Percentiles rank a stretch among this genome's conserved stretches.
phyloP scores from a whole-genome alignment of 2,797 vertebrate genomes.

The Phoxinus dragarum region DNA sequence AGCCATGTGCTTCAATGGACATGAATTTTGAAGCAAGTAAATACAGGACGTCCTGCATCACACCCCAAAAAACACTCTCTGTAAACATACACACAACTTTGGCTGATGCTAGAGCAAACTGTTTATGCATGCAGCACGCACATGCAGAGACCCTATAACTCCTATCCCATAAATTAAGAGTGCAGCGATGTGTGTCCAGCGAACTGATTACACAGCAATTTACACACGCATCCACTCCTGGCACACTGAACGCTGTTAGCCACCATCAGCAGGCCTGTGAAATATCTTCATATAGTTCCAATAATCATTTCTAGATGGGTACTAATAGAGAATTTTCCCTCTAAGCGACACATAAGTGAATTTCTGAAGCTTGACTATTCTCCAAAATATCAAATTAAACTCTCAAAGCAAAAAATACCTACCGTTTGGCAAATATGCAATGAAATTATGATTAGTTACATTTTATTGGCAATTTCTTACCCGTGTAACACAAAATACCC shows the following conservation, averaged over 20 bases:
- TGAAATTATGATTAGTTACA: background rate
- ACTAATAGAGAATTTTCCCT: background rate
- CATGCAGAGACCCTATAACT: conserved; percentile 34
- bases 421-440: background rate
- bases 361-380: background rate
- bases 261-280: background rate
- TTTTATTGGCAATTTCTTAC: background rate
- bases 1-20: conserved; percentile 16
- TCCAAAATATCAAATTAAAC: background rate
- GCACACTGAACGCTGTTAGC: background rate
- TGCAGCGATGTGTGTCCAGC: conserved; percentile 9
- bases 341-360: background rate
- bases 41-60: background rate
- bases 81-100: conserved; percentile 17
- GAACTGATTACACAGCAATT: conserved; percentile 39
- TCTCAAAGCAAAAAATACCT: background rate
- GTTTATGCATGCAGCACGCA: conserved; percentile 17
- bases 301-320: conserved; percentile 1
- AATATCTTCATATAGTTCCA: conserved; percentile 20
- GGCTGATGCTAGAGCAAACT: background rate
- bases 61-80: background rate
- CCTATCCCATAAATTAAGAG: conserved; percentile 44
- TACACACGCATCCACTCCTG: conserved; percentile 30
- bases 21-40: background rate
- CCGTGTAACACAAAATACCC: background rate